A percentile compares a stretch with the other conserved stretches of the same genome.
Conservation (phyloP, 2,888 invertebrate species). For the Resseliella maxima region DNA sequence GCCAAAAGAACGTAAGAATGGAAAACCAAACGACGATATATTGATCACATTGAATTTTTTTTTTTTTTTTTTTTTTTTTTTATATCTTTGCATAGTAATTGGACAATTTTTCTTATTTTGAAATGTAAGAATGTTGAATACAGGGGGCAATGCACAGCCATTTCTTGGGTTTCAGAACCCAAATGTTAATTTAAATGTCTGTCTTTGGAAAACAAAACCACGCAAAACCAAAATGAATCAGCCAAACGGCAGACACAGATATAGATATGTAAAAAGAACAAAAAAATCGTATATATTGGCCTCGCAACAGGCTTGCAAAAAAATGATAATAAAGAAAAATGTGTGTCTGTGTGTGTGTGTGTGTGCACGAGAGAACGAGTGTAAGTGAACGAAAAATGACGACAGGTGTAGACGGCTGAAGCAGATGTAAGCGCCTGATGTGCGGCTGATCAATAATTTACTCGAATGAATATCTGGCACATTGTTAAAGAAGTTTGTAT, state of each 20-base stretch:
- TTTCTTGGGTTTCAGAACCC: not conserved
- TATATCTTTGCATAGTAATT: not conserved
- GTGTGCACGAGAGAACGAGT: not conserved
- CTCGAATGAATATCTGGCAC: not conserved
- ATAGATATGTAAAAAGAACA: not conserved
- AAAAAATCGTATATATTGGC: not conserved
- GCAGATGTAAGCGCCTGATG: conserved; percentile 32
- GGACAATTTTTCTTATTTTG: conserved; percentile 5
- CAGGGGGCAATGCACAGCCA: not conserved
- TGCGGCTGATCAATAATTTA: not conserved
- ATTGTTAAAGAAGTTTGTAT: not conserved
- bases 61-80: too few species aligned
- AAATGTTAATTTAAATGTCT: conserved; percentile 35
- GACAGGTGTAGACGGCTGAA: conserved; percentile 35
- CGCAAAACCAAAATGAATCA: not conserved
- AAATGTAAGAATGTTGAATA: not conserved
- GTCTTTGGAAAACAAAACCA: not conserved
- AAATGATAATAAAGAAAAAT: not conserved
- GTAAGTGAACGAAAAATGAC: not conserved
- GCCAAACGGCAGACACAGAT: not conserved
- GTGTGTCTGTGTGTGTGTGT: not conserved
- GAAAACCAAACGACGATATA: too few species aligned
- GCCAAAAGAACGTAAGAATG: too few species aligned
- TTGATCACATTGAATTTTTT: too few species aligned
- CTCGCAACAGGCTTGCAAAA: not conserved